Evolutionary conservation across 2,888 invertebrate species (phyloP).

Genomic region (Uropetala carovei): DNA sequence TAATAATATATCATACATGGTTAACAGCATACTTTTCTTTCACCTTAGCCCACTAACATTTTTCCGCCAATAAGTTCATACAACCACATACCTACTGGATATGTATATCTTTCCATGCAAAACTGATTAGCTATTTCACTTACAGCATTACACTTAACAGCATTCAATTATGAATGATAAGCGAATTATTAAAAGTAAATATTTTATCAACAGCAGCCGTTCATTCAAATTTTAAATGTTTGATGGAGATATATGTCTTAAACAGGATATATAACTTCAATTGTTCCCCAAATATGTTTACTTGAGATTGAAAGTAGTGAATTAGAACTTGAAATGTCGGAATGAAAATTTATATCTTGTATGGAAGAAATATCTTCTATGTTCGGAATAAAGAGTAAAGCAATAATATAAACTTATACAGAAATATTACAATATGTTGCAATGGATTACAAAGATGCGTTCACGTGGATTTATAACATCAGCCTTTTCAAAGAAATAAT

Average conservation of each 20-base stretch:
- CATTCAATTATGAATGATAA: not conserved
- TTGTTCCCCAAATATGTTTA: not conserved
- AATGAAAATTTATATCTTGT: not conserved
- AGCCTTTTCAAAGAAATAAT: slow-evolving; percentile 68
- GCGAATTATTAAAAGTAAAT: not conserved
- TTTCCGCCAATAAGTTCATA: not conserved
- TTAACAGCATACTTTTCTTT: not conserved
- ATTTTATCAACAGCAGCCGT: not conserved
- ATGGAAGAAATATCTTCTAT: not conserved
- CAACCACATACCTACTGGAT: not conserved
- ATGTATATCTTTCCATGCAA: not conserved
- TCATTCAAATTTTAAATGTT: not conserved
- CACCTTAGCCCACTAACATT: not conserved
- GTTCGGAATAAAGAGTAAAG: not conserved
- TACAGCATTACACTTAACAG: not conserved
- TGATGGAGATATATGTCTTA: not conserved
- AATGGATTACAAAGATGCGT: not conserved
- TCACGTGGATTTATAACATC: not conserved
- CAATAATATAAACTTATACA: not conserved
- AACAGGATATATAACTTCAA: not conserved
- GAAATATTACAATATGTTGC: not conserved
- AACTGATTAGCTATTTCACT: not conserved
- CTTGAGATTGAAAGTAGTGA: not conserved
- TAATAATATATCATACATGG: not conserved
- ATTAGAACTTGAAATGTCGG: not conserved